Conservation (phyloP, 1,140 invertebrate species). For the Microplitis mediator region DNA sequence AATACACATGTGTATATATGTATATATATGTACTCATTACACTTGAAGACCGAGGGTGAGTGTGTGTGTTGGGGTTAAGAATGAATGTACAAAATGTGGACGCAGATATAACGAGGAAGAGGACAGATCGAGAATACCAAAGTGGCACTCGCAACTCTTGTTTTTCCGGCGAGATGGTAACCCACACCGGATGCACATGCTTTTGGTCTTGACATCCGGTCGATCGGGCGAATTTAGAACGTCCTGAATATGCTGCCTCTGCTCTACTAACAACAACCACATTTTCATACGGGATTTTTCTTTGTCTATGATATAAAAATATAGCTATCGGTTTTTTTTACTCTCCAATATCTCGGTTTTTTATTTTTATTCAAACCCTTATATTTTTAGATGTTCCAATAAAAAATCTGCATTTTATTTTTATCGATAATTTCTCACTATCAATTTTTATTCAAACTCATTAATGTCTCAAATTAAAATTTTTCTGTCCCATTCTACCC, state of each 20-base stretch:
- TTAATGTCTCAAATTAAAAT: no score
- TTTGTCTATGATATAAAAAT: no score
- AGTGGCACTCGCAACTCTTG: constrained; percentile 15
- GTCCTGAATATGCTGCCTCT: background rate
- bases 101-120: background rate
- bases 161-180: constrained; percentile 17
- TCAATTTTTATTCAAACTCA: no score
- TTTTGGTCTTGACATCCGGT: constrained; percentile 14
- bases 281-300: background rate
- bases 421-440: no score
- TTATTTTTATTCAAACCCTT: no score
- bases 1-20: background rate
- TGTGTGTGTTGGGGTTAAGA: background rate
- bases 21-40: background rate
- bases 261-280: background rate
- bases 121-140: constrained; percentile 22
- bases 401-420: no score
- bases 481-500: no score
- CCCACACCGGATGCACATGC: constrained; percentile 22
- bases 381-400: no score
- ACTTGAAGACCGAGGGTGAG: no score
- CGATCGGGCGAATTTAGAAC: constrained; percentile 19
- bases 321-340: no score
- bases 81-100: background rate
- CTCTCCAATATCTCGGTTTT: no score